Conservation (phyloP, 2,797 vertebrate species). For the Tauraco hartlaubi region DNA sequence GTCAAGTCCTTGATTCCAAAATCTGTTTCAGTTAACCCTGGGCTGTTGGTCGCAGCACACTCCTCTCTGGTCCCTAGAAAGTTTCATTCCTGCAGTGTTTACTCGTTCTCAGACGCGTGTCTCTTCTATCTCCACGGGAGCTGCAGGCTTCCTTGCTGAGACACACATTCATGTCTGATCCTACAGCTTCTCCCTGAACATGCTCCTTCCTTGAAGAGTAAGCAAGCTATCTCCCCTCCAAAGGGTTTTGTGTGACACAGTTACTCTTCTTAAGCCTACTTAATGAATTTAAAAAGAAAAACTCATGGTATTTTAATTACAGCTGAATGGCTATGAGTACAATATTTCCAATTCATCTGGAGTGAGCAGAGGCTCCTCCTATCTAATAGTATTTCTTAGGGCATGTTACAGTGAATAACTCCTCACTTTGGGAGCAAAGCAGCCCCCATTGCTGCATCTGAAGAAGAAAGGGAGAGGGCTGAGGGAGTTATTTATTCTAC, state of each 20-base stretch:
- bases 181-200: background rate
- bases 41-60: background rate
- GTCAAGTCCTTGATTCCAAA: background rate
- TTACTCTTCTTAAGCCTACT: background rate
- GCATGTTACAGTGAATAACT: background rate
- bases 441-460: background rate
- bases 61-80: background rate
- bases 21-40: background rate
- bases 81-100: background rate
- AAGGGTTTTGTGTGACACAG: background rate
- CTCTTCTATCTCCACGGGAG: background rate
- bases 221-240: background rate
- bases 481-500: background rate
- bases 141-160: background rate
- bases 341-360: background rate
- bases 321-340: background rate
- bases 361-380: background rate
- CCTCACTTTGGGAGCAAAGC: background rate
- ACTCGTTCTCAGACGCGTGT: background rate
- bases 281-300: background rate
- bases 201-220: background rate
- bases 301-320: background rate
- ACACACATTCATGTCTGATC: background rate
- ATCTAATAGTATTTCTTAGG: background rate
- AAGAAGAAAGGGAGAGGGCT: background rate